Percentiles rank a stretch among this genome's conserved stretches.
Evolutionary conservation across 2,797 vertebrate genomes (phyloP).

Genomic region (Limosa lapponica): DNA sequence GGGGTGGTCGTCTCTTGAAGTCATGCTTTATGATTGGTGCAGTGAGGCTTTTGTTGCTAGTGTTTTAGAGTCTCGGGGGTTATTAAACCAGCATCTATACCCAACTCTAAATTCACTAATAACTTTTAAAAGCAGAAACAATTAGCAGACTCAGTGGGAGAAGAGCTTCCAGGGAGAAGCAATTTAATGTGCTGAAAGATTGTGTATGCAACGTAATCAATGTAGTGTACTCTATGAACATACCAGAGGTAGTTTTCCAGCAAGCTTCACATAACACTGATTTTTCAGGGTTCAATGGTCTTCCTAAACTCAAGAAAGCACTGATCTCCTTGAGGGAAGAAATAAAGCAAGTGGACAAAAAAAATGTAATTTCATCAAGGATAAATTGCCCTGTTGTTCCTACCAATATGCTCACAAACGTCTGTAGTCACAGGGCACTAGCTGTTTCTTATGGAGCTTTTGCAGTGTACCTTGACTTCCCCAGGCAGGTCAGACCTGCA

Average conservation of each 20-base stretch:
- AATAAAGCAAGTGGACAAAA: not conserved
- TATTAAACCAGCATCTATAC: not conserved
- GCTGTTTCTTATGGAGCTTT: not conserved
- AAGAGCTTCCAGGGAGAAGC: conserved; percentile 16
- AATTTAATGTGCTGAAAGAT: conserved; percentile 16
- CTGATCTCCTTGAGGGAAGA: not conserved
- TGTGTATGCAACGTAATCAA: not conserved
- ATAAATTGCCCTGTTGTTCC: not conserved
- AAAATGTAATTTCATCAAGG: not conserved
- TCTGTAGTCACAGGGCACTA: not conserved
- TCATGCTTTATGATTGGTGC: not conserved
- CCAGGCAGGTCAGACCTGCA: not conserved
- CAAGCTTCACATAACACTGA: not conserved
- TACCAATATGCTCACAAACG: not conserved
- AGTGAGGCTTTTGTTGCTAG: not conserved
- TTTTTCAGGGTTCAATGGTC: not conserved
- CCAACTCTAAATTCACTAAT: not conserved
- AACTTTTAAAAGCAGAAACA: conserved; percentile 48
- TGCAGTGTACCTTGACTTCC: not conserved
- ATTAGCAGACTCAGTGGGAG: conserved; percentile 51
- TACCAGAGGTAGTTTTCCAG: not conserved
- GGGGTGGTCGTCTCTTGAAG: not conserved
- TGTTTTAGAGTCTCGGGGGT: not conserved
- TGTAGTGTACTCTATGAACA: not conserved
- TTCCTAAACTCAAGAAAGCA: not conserved